Evolutionary conservation across 2,113 vertebrate genomes (phyloP), one percentile per base, ranked within the genome.

Genomic region (Penelope pileata): DNA sequence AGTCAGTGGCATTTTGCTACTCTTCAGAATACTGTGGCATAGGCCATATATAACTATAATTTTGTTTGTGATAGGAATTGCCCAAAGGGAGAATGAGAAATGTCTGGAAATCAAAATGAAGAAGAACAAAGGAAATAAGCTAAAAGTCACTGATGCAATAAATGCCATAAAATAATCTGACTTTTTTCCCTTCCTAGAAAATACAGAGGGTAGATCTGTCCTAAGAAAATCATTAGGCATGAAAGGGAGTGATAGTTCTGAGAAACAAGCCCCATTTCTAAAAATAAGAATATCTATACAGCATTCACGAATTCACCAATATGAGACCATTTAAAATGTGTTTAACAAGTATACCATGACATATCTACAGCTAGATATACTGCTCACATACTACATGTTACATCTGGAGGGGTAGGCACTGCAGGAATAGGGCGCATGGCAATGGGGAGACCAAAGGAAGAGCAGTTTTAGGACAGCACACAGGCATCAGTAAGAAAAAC

Each of bases 351-450:
- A 7, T 10, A 59, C 3, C 48, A 32, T 0, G 0, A 7, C 62
- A 59, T 27, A 43, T 5, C 22, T 42, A 3, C 6, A 60, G 22
- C 34, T 72, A 40, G 19, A 3, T 75, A 3, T 75, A 50, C 62
- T 0, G 0, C 27, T 59, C 34, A 27, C 22, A 27, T 14, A 6
- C 16, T 50, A 5, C 4, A 45, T 13, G 5, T 69, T 10, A 80
- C 67, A 4, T 74, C 29, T 5, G 4, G 22, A 77, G 19, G 22
- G 7, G 6, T 7, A 32, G 16, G 19, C 8, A 7, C 1, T 0
- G 19, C 12, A 42, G 10, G 21, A 56, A 13, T 2, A 24, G 10
- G 42, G 8, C 29, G 51, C 6, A 1, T 0, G 0, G 38, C n/a
- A 79, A 7, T 8, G 7, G 34, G 22, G 40, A 87, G 27, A 5